Evolutionary conservation across 2,888 invertebrate genomes (phyloP).

Genomic region (Andrena haemorrhoa): DNA sequence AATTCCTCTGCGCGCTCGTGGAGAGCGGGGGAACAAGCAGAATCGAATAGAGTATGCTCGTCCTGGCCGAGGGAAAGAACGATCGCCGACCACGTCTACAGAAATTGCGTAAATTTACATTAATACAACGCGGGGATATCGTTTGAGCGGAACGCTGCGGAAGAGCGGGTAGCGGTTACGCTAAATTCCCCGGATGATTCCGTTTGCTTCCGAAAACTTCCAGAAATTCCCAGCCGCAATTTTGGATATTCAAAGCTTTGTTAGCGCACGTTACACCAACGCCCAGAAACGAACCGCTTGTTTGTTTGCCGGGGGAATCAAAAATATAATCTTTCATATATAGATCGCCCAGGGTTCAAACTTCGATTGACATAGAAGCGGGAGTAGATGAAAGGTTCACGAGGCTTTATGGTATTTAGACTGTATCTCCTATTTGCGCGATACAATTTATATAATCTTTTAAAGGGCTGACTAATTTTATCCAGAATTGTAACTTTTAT

Average conservation of each 20-base stretch:
- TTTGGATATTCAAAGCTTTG: constrained; percentile 31
- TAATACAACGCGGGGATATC: constrained; percentile 46
- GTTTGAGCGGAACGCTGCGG: constrained; percentile 24
- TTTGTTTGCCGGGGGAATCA: background rate
- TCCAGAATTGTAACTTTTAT: too few species aligned
- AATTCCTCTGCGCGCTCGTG: constrained; percentile 40
- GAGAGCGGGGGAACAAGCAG: constrained; percentile 25
- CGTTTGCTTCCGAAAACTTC: constrained; percentile 53
- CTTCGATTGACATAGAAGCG: background rate
- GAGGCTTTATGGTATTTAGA: too few species aligned
- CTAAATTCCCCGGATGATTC: constrained; percentile 49
- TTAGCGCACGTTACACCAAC: background rate
- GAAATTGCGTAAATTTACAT: constrained; percentile 70
- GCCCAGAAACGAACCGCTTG: constrained; percentile 1
- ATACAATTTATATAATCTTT: too few species aligned
- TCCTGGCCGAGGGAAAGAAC: constrained; percentile 45
- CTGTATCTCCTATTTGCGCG: too few species aligned
- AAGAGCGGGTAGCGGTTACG: background rate
- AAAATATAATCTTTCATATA: background rate
- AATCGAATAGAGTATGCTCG: constrained; percentile 19
- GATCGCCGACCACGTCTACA: constrained; percentile 38
- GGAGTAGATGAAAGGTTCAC: background rate
- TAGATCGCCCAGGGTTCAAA: background rate
- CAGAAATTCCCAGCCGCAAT: constrained; percentile 8
- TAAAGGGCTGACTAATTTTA: too few species aligned